These are phyloP conservation scores for Leucoma salicis DNA, from an alignment of 2,888 invertebrate genomes.

Conservation along the genomic window DNA sequence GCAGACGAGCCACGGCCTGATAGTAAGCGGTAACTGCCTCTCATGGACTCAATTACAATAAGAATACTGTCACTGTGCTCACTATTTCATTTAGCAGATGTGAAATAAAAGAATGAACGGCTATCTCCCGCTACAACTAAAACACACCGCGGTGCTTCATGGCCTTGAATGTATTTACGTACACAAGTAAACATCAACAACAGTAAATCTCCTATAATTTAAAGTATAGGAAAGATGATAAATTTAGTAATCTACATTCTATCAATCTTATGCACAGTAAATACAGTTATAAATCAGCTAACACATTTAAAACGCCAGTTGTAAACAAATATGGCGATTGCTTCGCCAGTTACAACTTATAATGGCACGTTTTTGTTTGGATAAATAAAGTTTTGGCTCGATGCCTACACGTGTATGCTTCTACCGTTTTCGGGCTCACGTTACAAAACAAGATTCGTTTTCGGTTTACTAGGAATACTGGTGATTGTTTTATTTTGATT, in stretches of 20 bases:
- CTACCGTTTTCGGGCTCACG: conserved; percentile 39
- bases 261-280: conserved; percentile 5
- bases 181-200: too few relatives aligned
- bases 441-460: conserved; percentile 54
- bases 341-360: conserved; percentile 24
- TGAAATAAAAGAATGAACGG: too few relatives aligned
- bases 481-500: conserved; percentile 39
- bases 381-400: conserved; percentile 50
- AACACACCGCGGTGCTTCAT: too few relatives aligned
- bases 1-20: too few relatives aligned
- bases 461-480: conserved; percentile 36
- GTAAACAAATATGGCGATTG: conserved; percentile 31
- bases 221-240: neutral
- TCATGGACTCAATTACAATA: too few relatives aligned
- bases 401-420: conserved; percentile 58
- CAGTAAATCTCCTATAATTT: too few relatives aligned
- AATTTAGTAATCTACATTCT: neutral
- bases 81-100: too few relatives aligned
- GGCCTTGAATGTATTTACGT: too few relatives aligned
- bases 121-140: too few relatives aligned
- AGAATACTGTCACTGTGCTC: too few relatives aligned
- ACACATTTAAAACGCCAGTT: conserved; percentile 15
- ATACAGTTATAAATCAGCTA: conserved; percentile 17
- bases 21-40: too few relatives aligned
- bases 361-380: conserved; percentile 37